Evolutionary conservation across 2,797 vertebrate species (phyloP).

Genomic region (Emydoidea blandingii): DNA sequence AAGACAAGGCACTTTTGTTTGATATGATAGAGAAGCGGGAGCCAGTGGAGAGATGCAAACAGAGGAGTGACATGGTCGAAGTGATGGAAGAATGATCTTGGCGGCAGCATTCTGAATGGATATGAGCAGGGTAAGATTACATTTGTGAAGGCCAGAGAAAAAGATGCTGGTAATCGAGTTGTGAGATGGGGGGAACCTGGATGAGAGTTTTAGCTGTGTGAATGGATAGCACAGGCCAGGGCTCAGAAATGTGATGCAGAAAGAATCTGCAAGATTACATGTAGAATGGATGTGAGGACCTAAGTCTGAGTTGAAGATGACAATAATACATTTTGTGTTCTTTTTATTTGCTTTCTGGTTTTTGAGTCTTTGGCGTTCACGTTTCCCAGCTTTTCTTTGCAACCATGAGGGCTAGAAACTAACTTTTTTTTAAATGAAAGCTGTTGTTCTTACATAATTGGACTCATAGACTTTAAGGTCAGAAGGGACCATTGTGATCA

Average conservation of each 20-base stretch:
- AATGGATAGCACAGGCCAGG: not conserved
- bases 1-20: not conserved
- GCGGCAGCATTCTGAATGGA: not conserved
- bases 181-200: not conserved
- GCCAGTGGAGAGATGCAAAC: not conserved
- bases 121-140: not conserved
- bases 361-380: not conserved
- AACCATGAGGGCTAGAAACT: not conserved
- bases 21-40: not conserved
- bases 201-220: not conserved
- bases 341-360: not conserved
- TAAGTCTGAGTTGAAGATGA: not conserved
- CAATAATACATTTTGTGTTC: not conserved
- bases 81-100: not conserved
- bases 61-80: not conserved
- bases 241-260: not conserved
- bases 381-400: not conserved
- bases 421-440: not conserved
- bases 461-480: no score
- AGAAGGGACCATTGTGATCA: no score
- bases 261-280: not conserved
- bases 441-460: not conserved
- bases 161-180: not conserved
- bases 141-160: not conserved
- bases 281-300: accelerated